phyloP scores from a whole-genome alignment of 2,797 vertebrate genomes.

The Xyrichtys novacula region DNA sequence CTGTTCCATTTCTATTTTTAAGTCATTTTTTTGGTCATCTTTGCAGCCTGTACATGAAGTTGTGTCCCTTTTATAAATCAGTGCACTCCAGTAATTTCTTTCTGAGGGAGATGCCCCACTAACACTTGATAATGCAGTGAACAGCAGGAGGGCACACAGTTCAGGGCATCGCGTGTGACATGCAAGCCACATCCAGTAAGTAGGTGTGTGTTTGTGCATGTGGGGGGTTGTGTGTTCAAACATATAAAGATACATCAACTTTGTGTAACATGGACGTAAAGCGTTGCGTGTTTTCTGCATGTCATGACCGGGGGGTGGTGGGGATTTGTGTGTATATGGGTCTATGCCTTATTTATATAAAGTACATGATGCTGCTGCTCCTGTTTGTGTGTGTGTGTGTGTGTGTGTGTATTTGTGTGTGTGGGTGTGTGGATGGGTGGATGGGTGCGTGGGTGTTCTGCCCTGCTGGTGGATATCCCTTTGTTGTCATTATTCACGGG shows the following conservation, averaged over 20 bases:
- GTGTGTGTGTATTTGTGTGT: conserved; percentile 21
- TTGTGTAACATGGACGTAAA: background rate
- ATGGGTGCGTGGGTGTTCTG: conserved; percentile 8
- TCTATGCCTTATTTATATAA: conserved; percentile 33
- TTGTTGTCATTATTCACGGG: conserved; percentile 47
- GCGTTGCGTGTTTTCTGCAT: conserved; percentile 17
- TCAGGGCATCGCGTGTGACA: conserved; percentile 19
- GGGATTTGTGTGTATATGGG: conserved; percentile 23
- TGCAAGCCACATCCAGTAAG: conserved; percentile 7
- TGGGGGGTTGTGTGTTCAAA: background rate
- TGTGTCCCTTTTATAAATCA: background rate
- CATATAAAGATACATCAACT: background rate
- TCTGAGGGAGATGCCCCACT: background rate
- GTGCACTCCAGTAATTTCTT: background rate
- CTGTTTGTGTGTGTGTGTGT: conserved; percentile 19
- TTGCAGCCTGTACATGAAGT: background rate
- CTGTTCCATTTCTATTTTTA: no score
- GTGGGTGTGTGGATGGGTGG: conserved; percentile 1
- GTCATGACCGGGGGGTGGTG: conserved; percentile 10
- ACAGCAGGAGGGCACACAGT: conserved; percentile 19
- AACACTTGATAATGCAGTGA: conserved; percentile 1
- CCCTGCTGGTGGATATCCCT: conserved; percentile 50
- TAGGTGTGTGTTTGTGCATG: background rate
- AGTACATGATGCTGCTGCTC: conserved; percentile 28
- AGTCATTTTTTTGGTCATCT: no score